A percentile compares a stretch with the other conserved stretches of the same genome.
Evolutionary conservation across 37 sponge, comb jelly and placozoan genomes (phyloP).

Genomic region (Beroe forskalii): DNA sequence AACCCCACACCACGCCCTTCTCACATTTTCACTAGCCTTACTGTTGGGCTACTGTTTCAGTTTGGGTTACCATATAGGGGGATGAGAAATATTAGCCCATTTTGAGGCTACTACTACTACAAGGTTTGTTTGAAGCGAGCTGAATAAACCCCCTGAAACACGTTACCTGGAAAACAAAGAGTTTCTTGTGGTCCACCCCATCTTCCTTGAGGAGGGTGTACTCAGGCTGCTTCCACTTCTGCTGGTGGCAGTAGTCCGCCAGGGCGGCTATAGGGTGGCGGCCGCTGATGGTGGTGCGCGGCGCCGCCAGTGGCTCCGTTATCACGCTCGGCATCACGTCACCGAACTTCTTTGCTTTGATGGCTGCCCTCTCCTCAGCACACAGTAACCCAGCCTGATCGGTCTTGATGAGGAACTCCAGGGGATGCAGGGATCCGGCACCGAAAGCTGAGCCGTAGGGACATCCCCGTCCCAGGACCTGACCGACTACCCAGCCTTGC

Average conservation of each 20-base stretch:
- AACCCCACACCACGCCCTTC: no score
- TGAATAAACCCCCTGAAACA: no score
- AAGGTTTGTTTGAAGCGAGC: no score
- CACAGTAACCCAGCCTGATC: slow-evolving; percentile 43
- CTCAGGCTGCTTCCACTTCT: slow-evolving; percentile 59
- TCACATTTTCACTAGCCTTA: no score
- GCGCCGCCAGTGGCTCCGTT: slow-evolving; percentile 53
- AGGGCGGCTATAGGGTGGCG: slow-evolving; percentile 52
- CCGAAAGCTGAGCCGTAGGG: slow-evolving; percentile 59
- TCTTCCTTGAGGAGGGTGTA: slow-evolving; percentile 41
- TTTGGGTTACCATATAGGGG: no score
- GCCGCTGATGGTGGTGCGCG: slow-evolving; percentile 38
- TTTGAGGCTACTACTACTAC: no score
- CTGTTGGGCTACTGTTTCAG: no score
- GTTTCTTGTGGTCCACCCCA: slow-evolving; percentile 40
- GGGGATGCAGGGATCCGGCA: slow-evolving; percentile 52
- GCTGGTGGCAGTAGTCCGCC: slow-evolving; percentile 53
- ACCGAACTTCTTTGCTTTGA: slow-evolving; percentile 45
- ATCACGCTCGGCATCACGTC: slow-evolving; percentile 41
- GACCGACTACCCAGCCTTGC: slow-evolving; percentile 55
- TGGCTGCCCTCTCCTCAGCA: slow-evolving; percentile 60
- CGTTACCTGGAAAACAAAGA: slow-evolving; percentile 45
- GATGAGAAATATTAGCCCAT: no score
- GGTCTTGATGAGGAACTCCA: slow-evolving; percentile 46
- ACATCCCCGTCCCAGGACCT: slow-evolving; percentile 55